Base-by-base conservation (phyloP, 2,888 invertebrate species). In the Noctua pronuba region DNA sequence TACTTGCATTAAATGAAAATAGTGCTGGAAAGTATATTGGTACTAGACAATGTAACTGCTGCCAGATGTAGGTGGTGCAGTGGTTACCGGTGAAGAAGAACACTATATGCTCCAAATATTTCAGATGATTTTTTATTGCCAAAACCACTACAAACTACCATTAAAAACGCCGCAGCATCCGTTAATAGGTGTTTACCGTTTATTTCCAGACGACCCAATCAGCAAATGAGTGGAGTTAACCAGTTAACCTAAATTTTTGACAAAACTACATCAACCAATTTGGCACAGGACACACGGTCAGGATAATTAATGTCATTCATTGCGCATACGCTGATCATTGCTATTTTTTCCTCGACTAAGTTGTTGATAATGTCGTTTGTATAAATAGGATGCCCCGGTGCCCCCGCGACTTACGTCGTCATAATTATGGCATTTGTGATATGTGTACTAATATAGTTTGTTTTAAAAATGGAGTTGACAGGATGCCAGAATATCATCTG, bases 301-400 rank as follows among this genome's bases (percentile, higher is more conserved):
- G 90, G 86, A 90, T 90, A 91, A 92, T 92, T 92, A 90, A 92
- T 91, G 87, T 84, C 80, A 86, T 85, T 89, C 86, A 87, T 87
- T 89, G 90, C 87, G 87, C 86, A 75, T 76, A 78, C 84, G 87
- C 87, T 81, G 67, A 80, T 88, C 87, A 83, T 83, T 86, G 66
- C 86, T 86, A 88, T 90, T 90, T 90, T 88, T 88, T 80, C 75
- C 78, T 68, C 55, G 55, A 71, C 66, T 68, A 79, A 73, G 79
- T 83, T 71, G 73, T 73, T 77, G 44, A 65, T 78, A 75, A 70
- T 64, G 65, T 62, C 13, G 64, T 55, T 68, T 52, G 35, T 77
- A 79, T 79, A 70, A 77, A 86, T 84, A 84, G 72, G 18, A 62
- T 73, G 78, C 67, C 44, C 49, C 31, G n/a, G 52, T 73, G 74